Evolutionary conservation across 2,888 invertebrate species (phyloP).

Genomic region (Dastarcus helophoroides): DNA sequence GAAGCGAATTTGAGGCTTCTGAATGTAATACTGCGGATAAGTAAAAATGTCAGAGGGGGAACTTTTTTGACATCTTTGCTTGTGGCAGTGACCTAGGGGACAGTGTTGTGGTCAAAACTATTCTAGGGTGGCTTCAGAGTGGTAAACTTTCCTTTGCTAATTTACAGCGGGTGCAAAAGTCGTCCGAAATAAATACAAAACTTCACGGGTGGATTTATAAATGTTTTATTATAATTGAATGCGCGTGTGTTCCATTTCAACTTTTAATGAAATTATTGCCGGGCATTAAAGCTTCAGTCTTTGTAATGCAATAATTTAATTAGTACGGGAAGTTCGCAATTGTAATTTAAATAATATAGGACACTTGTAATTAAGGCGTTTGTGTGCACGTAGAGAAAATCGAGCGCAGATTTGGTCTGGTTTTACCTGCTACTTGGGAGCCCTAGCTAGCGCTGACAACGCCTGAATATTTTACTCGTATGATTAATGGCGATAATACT

Average conservation of each 20-base stretch:
- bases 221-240: conserved; percentile 35
- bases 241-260: conserved; percentile 35
- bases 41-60: too few relatives aligned
- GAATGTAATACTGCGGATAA: too few relatives aligned
- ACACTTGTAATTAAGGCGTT: conserved; percentile 34
- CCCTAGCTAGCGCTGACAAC: conserved; percentile 12
- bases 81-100: too few relatives aligned
- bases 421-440: too few relatives aligned
- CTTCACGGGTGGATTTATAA: conserved; percentile 34
- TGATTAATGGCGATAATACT: conserved; percentile 26
- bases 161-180: conserved; percentile 25
- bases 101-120: too few relatives aligned
- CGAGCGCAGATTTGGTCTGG: conserved; percentile 18
- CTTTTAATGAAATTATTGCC: conserved; percentile 36
- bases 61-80: too few relatives aligned
- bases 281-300: conserved; percentile 34
- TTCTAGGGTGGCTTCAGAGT: too few relatives aligned
- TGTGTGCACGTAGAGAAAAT: conserved; percentile 28
- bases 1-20: too few relatives aligned
- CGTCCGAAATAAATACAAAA: too few relatives aligned
- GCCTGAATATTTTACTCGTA: conserved; percentile 25
- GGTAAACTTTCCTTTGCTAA: conserved; percentile 4
- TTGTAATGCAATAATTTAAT: conserved; percentile 36
- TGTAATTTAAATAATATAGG: conserved; percentile 38
- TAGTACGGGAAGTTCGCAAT: conserved; percentile 35